Evolutionary conservation across 2,113 vertebrate species (phyloP), one percentile per base, ranked within the genome.

Genomic region (Anser brachyrhynchus): DNA sequence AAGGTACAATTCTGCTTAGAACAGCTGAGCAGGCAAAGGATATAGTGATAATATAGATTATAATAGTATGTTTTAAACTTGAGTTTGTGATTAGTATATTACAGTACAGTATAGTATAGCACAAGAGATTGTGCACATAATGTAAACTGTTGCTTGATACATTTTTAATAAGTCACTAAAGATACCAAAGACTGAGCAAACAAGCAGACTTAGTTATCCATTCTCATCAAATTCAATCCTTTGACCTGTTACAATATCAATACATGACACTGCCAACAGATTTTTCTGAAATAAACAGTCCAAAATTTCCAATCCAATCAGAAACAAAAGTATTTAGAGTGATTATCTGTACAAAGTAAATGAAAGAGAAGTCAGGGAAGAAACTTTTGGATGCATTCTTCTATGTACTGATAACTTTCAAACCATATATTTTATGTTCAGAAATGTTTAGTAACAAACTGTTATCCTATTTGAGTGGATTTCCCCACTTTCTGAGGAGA

Each of bases 161-260:
- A 89, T 93, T 89, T 76, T 92, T 78, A 77, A 23, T 80, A 77
- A 78, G 59, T 89, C 85, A 92, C 67, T 62, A 92, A 73, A 58
- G 29, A 17, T 43, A 74, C 65, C 16, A 88, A 84, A 85, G 39
- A 91, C 62, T 92, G 90, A 94, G 23, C 41, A 95, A 92, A 90
- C 54, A 84, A 44, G 8, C 17, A 84, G 29, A 62, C 4, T 29
- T 54, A 59, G 39, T 67, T 90, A 88, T 84, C 49, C 61, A 25
- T 75, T 91, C 84, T 67, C 84, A 80, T 57, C 59, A 86, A 71
- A 79, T 70, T 43, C 54, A 88, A 82, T 87, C 78, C 57, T 78
- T 83, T 84, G 70, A 55, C 84, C 46, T 91, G 84, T 89, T 79
- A 84, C 4, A 2, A 46, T 83, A 90, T 95, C 85, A 92, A 93